A percentile compares a stretch with the other conserved stretches of the same genome.
phyloP scores from a whole-genome alignment of 2,113 vertebrate genomes.

The Hippolais icterina region DNA sequence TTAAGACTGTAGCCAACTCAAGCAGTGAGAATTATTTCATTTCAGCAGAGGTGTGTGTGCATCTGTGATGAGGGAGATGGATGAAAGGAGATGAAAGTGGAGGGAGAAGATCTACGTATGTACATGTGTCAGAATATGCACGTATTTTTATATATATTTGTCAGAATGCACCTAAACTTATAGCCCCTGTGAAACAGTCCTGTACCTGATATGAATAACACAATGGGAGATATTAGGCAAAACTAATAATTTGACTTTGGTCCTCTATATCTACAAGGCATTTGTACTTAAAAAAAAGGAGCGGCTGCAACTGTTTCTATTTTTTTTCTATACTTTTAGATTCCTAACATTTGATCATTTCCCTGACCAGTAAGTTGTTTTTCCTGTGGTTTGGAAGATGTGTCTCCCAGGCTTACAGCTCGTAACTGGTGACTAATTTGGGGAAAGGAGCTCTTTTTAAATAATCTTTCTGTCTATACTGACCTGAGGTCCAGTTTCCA shows the following conservation, averaged over 20 bases:
- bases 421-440: background rate
- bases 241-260: background rate
- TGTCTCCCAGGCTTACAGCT: background rate
- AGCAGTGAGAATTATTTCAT: conserved; percentile 41
- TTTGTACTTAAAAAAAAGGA: background rate
- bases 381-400: background rate
- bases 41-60: conserved; percentile 21
- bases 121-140: background rate
- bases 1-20: conserved; percentile 30
- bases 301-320: background rate
- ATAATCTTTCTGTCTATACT: background rate
- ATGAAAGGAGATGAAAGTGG: conserved; percentile 46
- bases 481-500: background rate
- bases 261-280: background rate
- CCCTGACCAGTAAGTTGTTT: background rate
- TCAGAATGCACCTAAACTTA: background rate
- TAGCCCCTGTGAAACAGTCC: background rate
- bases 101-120: background rate
- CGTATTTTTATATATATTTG: background rate
- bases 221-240: background rate
- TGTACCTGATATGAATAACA: background rate
- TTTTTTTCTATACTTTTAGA: background rate
- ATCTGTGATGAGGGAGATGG: conserved; percentile 17
- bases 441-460: background rate
- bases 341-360: background rate